A percentile compares a stretch with the other conserved stretches of the same genome.
Conservation (phyloP, 2,113 vertebrate genomes). For the Mesembrinibis cayennensis region DNA sequence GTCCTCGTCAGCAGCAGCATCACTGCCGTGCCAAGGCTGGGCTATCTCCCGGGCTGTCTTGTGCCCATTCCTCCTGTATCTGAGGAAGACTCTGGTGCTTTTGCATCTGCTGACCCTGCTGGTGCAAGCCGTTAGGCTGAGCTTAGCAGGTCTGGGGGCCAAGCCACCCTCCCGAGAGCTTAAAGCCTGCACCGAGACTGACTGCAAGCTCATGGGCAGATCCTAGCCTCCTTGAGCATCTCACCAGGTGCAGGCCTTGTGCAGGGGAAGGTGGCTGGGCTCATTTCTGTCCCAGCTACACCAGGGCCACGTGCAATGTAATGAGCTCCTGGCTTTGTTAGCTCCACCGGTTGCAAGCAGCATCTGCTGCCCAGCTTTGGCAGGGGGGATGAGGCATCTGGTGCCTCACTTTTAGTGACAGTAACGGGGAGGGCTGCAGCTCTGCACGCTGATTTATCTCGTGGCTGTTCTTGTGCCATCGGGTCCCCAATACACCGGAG, state of each 20-base stretch:
- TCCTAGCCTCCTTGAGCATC: background rate
- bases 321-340: background rate
- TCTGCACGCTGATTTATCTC: background rate
- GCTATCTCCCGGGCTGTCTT: accelerated
- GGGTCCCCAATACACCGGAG: accelerated
- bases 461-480: background rate
- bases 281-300: background rate
- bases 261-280: background rate
- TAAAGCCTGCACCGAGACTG: background rate
- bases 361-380: background rate
- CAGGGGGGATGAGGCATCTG: background rate
- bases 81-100: background rate
- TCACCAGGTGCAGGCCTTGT: background rate
- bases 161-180: background rate
- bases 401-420: background rate
- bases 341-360: background rate
- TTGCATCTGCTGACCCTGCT: no score
- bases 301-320: background rate
- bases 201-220: background rate
- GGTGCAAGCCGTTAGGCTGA: background rate
- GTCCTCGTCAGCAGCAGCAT: background rate
- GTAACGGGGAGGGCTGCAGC: background rate
- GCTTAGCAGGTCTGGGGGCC: background rate
- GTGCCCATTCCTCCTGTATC: background rate
- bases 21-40: background rate